Evolutionary conservation across 2,797 vertebrate species (phyloP).

Genomic region (Poecilia gillii): DNA sequence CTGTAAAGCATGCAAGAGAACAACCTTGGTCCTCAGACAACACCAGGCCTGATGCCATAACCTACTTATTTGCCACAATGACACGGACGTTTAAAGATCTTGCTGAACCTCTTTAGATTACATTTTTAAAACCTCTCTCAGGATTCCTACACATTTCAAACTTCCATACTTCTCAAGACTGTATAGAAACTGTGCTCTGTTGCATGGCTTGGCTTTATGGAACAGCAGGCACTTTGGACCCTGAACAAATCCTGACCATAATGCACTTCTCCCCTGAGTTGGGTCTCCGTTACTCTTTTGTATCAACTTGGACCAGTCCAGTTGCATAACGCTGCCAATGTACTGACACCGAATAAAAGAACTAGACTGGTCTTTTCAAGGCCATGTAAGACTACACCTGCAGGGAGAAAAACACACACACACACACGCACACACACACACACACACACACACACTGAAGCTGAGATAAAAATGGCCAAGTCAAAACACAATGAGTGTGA

Average conservation of each 20-base stretch:
- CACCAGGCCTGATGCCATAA: conserved; percentile 35
- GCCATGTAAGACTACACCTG: conserved; percentile 61
- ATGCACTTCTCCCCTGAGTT: conserved; percentile 64
- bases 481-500: conserved; percentile 20
- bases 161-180: not conserved
- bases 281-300: conserved; percentile 54
- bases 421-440: too few relatives aligned
- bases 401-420: conserved; percentile 23
- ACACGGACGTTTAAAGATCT: conserved; percentile 31
- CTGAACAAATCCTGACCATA: conserved; percentile 62
- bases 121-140: conserved; percentile 14
- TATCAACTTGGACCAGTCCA: conserved; percentile 45
- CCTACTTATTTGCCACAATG: conserved; percentile 45
- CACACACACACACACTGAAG: conserved; percentile 21
- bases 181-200: not conserved
- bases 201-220: conserved; percentile 27
- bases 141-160: not conserved
- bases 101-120: conserved; percentile 13
- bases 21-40: conserved; percentile 40
- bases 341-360: conserved; percentile 50
- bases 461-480: conserved; percentile 23
- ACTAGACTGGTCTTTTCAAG: conserved; percentile 34
- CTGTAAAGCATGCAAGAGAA: conserved; percentile 23
- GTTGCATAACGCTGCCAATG: conserved; percentile 48
- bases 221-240: conserved; percentile 71